Percentiles rank a stretch among this genome's conserved stretches.
These are phyloP conservation scores for Gasteruption jaculator DNA, from an alignment of 2,888 invertebrate species.

Conservation along the genomic window DNA sequence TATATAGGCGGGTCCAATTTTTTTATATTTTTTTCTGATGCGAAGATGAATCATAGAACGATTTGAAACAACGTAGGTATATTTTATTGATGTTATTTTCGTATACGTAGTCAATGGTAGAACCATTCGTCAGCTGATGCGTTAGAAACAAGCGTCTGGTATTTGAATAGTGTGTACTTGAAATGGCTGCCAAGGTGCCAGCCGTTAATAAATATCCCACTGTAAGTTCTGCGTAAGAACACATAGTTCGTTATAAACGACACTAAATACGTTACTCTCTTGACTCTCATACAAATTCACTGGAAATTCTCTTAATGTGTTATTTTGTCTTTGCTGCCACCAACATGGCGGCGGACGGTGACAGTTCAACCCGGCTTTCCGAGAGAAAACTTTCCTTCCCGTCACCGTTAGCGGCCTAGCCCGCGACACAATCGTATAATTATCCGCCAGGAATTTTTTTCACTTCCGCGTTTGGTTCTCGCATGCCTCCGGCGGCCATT, in stretches of 20 bases:
- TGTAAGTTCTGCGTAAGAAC: conserved; percentile 22
- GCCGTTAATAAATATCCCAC: conserved; percentile 42
- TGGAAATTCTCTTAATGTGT: neutral
- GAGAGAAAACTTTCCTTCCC: neutral
- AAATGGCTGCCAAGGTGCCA: conserved; percentile 40
- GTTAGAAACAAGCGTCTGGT: conserved; percentile 35
- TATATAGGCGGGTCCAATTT: too few relatives aligned
- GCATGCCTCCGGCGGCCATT: too few relatives aligned
- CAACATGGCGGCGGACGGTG: neutral
- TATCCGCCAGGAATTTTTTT: too few relatives aligned
- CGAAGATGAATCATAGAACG: too few relatives aligned
- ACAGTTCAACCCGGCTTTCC: neutral
- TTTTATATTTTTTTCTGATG: too few relatives aligned
- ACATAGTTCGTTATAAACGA: too few relatives aligned
- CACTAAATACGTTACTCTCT: neutral
- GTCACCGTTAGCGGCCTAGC: too few relatives aligned
- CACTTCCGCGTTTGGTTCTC: too few relatives aligned
- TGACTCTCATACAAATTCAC: neutral
- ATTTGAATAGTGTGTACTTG: conserved; percentile 31
- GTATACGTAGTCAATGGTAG: conserved; percentile 28
- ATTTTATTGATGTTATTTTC: conserved; percentile 34
- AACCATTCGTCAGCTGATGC: conserved; percentile 41
- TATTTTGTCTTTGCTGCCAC: neutral
- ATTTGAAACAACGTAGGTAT: too few relatives aligned
- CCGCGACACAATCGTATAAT: too few relatives aligned